Percentiles rank a stretch among this genome's conserved stretches.
phyloP scores from a whole-genome alignment of 2,888 invertebrate species.

The Graphium colonna region DNA sequence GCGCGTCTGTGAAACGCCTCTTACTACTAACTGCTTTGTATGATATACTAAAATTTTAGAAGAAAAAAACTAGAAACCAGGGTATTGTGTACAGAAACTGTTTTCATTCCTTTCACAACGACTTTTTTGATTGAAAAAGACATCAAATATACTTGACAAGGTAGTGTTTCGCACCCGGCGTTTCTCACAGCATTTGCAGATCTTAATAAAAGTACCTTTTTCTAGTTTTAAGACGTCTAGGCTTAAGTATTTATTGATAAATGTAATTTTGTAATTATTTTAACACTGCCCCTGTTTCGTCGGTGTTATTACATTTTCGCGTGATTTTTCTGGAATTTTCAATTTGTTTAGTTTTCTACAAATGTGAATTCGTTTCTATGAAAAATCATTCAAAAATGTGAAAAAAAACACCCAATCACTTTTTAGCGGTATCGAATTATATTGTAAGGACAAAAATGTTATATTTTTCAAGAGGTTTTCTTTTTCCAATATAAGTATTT shows the following conservation, averaged over 20 bases:
- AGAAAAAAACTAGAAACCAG: too few species aligned
- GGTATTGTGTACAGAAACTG: too few species aligned
- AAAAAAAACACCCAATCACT: background rate
- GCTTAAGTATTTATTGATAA: slow-evolving; percentile 75
- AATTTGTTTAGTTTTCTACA: too few species aligned
- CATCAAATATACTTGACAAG: too few species aligned
- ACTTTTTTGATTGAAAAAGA: too few species aligned
- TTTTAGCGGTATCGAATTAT: slow-evolving; percentile 20
- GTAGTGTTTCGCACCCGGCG: slow-evolving; percentile 59
- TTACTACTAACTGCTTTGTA: background rate
- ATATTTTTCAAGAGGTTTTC: slow-evolving; percentile 60
- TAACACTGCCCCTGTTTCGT: slow-evolving; percentile 46
- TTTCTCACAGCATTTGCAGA: slow-evolving; percentile 58
- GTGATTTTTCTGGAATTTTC: background rate
- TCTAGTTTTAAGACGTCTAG: slow-evolving; percentile 57
- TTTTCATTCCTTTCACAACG: too few species aligned
- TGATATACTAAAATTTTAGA: too few species aligned
- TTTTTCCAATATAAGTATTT: slow-evolving; percentile 57
- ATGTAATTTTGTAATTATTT: slow-evolving; percentile 63
- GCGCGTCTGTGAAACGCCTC: slow-evolving; percentile 54
- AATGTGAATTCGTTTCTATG: slow-evolving; percentile 1
- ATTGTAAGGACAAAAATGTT: slow-evolving; percentile 63
- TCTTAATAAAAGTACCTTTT: slow-evolving; percentile 75
- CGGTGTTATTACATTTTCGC: background rate
- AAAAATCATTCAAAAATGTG: slow-evolving; percentile 10